Percentiles rank a stretch among this genome's conserved stretches.
These are phyloP conservation scores for Pao palembangensis DNA, from an alignment of 2,113 vertebrate species.

Conservation along the genomic window DNA sequence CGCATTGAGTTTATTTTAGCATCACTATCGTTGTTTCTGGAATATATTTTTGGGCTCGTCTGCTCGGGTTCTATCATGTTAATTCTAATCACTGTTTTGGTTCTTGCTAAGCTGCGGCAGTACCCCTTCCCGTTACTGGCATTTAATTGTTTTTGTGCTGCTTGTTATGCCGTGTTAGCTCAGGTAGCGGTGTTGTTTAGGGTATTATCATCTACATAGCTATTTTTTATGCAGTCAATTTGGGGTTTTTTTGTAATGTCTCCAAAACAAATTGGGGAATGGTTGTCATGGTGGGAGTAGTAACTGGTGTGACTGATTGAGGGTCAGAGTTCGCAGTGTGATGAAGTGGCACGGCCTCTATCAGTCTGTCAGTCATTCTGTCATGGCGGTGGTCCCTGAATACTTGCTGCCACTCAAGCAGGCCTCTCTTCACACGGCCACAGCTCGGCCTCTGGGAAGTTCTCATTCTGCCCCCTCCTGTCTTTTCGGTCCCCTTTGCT, in stretches of 20 bases:
- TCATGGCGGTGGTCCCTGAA: conserved; percentile 67
- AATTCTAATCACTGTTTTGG: neutral
- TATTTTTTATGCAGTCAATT: conserved; percentile 47
- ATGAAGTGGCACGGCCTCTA: conserved; percentile 75
- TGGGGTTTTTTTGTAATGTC: conserved; percentile 47
- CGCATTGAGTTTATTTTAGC: conserved; percentile 21
- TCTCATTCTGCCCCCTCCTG: conserved; percentile 37
- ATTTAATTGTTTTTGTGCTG: neutral
- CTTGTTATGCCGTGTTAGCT: conserved; percentile 13
- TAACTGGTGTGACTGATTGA: conserved; percentile 69
- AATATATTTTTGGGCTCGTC: conserved; percentile 1
- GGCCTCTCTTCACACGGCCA: conserved; percentile 48
- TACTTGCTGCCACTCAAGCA: conserved; percentile 63
- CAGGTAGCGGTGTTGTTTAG: conserved; percentile 34
- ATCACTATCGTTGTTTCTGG: neutral
- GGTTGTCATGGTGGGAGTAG: conserved; percentile 55
- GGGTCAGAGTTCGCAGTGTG: conserved; percentile 63
- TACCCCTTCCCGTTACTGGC: neutral
- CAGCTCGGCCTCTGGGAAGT: conserved; percentile 64
- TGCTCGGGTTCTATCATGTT: neutral
- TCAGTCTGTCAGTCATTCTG: conserved; percentile 75
- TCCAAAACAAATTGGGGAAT: conserved; percentile 70
- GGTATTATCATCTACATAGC: conserved; percentile 30
- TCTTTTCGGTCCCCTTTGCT: conserved; percentile 37
- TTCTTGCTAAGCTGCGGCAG: neutral